Percentiles rank a stretch among this genome's conserved stretches.
Conservation (phyloP, 2,797 vertebrate species). For the Ctenochaetus hawaiiensis region DNA sequence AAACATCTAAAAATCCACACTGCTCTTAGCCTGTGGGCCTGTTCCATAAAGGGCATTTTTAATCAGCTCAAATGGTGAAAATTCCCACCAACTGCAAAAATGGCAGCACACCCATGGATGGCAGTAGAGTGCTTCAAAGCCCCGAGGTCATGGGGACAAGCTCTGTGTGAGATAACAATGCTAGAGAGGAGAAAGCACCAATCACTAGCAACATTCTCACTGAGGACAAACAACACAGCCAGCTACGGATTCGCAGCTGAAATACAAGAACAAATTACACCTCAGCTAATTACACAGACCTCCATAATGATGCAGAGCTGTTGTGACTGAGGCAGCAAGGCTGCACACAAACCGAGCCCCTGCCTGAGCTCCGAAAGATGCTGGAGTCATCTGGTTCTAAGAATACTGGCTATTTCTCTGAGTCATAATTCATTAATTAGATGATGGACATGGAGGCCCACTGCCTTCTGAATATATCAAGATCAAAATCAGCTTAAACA, state of each 20-base stretch:
- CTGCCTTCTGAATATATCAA: constrained; percentile 77
- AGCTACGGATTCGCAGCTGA: constrained; percentile 44
- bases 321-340: constrained; percentile 45
- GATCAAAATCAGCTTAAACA: constrained; percentile 80
- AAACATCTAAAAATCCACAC: constrained; percentile 52
- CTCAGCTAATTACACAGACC: constrained; percentile 58
- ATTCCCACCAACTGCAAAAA: constrained; percentile 71
- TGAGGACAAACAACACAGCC: constrained; percentile 30
- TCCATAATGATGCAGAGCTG: constrained; percentile 54
- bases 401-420: constrained; percentile 72
- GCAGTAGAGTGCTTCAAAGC: constrained; percentile 78
- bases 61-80: constrained; percentile 77
- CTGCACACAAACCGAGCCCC: constrained; percentile 20
- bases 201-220: constrained; percentile 30
- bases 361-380: constrained; percentile 45
- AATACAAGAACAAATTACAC: constrained; percentile 59
- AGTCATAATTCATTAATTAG: constrained; percentile 83
- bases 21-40: constrained; percentile 61
- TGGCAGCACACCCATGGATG: constrained; percentile 73
- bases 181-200: constrained; percentile 37
- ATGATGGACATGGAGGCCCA: constrained; percentile 76
- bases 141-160: constrained; percentile 58
- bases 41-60: constrained; percentile 82
- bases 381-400: constrained; percentile 61
- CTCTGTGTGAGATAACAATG: constrained; percentile 64